Evolutionary conservation across 2,888 invertebrate genomes (phyloP).

Genomic region (Neoaliturus tenellus): DNA sequence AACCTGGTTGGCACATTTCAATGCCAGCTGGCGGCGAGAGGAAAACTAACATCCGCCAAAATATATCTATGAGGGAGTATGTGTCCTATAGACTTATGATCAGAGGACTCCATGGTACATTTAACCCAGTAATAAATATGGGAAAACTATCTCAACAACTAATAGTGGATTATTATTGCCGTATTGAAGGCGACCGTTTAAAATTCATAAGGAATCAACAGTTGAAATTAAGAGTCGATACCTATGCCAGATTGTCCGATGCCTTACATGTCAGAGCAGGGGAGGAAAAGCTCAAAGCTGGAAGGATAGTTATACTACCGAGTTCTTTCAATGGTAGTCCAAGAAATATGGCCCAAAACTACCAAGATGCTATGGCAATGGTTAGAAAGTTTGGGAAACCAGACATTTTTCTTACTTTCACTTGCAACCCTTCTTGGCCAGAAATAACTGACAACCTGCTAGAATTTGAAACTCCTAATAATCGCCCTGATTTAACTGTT

Average conservation of each 20-base stretch:
- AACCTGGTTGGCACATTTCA: slow-evolving; percentile 51
- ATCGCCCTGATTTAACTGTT: slow-evolving; percentile 8
- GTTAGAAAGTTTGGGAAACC: slow-evolving; percentile 41
- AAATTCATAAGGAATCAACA: slow-evolving; percentile 36
- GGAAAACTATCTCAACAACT: slow-evolving; percentile 55
- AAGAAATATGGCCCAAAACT: slow-evolving; percentile 47
- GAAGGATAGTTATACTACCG: slow-evolving; percentile 34
- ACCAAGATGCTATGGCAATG: slow-evolving; percentile 47
- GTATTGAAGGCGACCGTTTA: slow-evolving; percentile 52
- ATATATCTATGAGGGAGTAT: slow-evolving; percentile 36
- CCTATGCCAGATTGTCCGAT: slow-evolving; percentile 51
- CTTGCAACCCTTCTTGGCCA: slow-evolving; percentile 44
- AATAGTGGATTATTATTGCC: slow-evolving; percentile 41
- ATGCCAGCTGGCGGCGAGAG: slow-evolving; percentile 12
- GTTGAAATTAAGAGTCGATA: slow-evolving; percentile 50
- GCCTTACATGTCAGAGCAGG: slow-evolving; percentile 16
- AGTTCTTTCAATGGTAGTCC: slow-evolving; percentile 47
- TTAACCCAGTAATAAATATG: slow-evolving; percentile 53
- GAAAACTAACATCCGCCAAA: slow-evolving; percentile 26
- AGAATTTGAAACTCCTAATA: slow-evolving; percentile 18
- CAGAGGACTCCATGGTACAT: background rate
- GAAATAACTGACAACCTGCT: slow-evolving; percentile 32
- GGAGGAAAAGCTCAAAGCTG: background rate
- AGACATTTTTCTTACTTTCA: slow-evolving; percentile 38
- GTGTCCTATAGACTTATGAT: background rate